Percentiles rank a stretch among this genome's conserved stretches.
Conservation (phyloP, 2,797 vertebrate genomes). For the Rhinogobio ventralis region DNA sequence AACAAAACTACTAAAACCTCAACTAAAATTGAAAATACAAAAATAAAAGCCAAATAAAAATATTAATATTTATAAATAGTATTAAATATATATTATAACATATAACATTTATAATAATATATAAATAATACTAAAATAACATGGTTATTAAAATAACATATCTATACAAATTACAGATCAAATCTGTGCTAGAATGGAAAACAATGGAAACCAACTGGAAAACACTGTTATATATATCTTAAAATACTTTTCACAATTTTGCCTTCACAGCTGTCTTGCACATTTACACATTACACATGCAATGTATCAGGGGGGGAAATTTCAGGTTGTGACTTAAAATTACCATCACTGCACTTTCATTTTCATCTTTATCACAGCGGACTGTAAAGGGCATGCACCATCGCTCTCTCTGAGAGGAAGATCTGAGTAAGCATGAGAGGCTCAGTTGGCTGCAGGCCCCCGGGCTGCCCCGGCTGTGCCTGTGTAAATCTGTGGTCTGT, state of each 20-base stretch:
- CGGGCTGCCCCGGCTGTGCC: constrained; percentile 76
- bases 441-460: constrained; percentile 72
- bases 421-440: constrained; percentile 79
- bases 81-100: too few species aligned
- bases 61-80: not conserved
- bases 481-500: constrained; percentile 74
- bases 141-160: not conserved
- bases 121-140: not conserved
- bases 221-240: constrained; percentile 8
- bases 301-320: not conserved
- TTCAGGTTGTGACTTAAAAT: constrained; percentile 2
- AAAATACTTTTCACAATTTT: not conserved
- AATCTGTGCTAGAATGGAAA: not conserved
- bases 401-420: constrained; percentile 59
- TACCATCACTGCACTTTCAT: not conserved
- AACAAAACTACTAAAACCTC: too few species aligned
- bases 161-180: not conserved
- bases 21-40: too few species aligned
- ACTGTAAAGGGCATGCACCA: constrained; percentile 31
- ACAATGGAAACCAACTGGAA: not conserved
- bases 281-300: constrained; percentile 5
- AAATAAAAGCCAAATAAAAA: not conserved
- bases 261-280: not conserved
- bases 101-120: too few species aligned
- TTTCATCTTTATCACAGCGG: constrained; percentile 14